Conservation (phyloP, 2,888 invertebrate species). For the Hetaerina titia region DNA sequence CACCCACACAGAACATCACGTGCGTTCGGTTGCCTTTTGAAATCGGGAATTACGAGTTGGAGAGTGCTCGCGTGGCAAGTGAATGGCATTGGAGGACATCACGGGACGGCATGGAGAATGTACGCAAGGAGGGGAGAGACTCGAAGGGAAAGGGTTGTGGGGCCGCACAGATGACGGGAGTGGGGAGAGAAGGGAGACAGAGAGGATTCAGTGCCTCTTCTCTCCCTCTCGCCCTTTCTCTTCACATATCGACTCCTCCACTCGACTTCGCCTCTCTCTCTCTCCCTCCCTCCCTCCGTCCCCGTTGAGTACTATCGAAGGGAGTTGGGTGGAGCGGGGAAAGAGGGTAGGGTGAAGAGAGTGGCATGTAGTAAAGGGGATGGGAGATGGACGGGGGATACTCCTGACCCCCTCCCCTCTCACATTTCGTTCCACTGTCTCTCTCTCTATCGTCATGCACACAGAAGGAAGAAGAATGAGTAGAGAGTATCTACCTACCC, state of each 20-base stretch:
- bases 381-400: neutral
- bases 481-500: neutral
- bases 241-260: neutral
- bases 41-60: constrained; percentile 55
- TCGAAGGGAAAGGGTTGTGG: neutral
- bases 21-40: constrained; percentile 54
- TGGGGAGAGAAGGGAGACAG: neutral
- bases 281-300: neutral
- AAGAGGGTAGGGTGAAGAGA: neutral
- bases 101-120: neutral
- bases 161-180: neutral
- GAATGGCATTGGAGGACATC: constrained; percentile 45
- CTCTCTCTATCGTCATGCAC: neutral
- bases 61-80: constrained; percentile 41
- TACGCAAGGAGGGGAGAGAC: neutral
- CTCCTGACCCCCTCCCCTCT: neutral
- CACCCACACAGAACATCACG: neutral
- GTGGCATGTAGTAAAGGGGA: neutral
- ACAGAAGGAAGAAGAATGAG: neutral
- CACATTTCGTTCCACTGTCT: neutral
- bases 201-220: neutral
- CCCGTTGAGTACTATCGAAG: neutral
- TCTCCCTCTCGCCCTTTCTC: neutral
- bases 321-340: neutral
- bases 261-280: neutral